Conservation (phyloP, 1,140 invertebrate genomes). For the Aporrectodea caliginosa region DNA sequence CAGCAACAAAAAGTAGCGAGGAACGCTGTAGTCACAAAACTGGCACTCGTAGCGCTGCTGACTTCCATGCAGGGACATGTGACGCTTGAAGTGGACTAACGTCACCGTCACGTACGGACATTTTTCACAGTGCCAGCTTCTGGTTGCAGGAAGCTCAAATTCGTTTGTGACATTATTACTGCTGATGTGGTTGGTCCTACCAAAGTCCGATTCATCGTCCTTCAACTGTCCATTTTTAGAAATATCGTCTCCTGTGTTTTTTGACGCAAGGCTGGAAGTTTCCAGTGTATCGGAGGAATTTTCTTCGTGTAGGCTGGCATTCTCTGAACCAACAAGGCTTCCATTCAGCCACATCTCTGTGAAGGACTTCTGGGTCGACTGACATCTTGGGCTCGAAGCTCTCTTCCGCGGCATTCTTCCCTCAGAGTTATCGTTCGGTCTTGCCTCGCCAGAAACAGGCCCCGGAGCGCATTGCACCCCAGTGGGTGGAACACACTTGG, state of each 20-base stretch:
- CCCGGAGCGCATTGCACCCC: neutral
- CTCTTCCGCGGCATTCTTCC: constrained; percentile 37
- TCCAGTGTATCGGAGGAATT: neutral
- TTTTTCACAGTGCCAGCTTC: constrained; percentile 59
- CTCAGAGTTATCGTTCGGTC: neutral
- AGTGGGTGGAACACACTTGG: constrained; percentile 33
- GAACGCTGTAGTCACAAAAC: constrained; percentile 82
- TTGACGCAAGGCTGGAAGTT: neutral
- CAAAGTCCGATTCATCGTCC: neutral
- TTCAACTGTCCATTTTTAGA: neutral
- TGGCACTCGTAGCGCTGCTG: constrained; percentile 78
- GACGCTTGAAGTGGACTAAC: constrained; percentile 76
- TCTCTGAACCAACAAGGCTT: neutral
- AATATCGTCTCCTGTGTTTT: neutral
- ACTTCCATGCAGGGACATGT: constrained; percentile 76
- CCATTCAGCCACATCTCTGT: neutral
- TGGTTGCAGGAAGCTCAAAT: neutral
- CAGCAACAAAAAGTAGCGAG: constrained; percentile 47
- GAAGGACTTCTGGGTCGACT: neutral
- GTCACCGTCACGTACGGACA: constrained; percentile 85
- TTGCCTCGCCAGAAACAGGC: neutral
- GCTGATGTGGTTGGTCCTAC: neutral
- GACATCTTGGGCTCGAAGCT: constrained; percentile 33
- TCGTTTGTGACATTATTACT: neutral
- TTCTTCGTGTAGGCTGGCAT: neutral